Base-by-base conservation (phyloP, 2,888 invertebrate genomes). In the Hypomecis punctinalis region DNA sequence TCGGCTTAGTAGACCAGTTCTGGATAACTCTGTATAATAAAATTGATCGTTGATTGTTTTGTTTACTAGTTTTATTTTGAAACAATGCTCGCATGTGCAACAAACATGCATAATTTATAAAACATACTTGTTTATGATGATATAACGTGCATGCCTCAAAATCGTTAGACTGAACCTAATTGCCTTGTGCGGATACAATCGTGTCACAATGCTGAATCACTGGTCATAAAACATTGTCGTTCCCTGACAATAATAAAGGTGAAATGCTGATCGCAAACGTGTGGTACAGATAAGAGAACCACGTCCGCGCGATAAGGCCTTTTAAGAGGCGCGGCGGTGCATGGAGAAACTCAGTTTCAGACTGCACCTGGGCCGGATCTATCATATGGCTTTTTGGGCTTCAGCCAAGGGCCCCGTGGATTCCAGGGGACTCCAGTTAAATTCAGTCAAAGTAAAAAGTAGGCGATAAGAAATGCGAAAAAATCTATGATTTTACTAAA, bases 261-360 rank as follows among this genome's bases (percentile, higher is more conserved):
- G 79, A 80, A 83, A 84, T 80, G 74, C 67, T 61, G 79, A 81
- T 80, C 70, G 80, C 75, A 63, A 77, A 74, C 75, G 76, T 78
- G 76, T 84, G 81, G 83, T 81, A 80, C 81, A 84, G 85, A 87
- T 90, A 86, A 85, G 80, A 69, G 70, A 66, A 61, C 70, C 76
- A 80, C 75, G 80, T 79, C 78, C 80, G 77, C 74, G 68, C 73
- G 76, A 78, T 88, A 86, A 85, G 62, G 47, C 51, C 55, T 60
- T 61, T 65, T 61, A 69, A 68, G 69, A 68, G 67, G 70, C 61
- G 63, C 69, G 67, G 48, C 66, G 63, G 48, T 67, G 63, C 68
- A 69, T 68, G 63, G 59, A 54, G 65, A 49, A 56, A 61, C 67
- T 66, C 64, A 54, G 57, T 62, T 62, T 55, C 51, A 54, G 52